Evolutionary conservation across 2,113 vertebrate genomes (phyloP).

Genomic region (Quiscalus mexicanus): DNA sequence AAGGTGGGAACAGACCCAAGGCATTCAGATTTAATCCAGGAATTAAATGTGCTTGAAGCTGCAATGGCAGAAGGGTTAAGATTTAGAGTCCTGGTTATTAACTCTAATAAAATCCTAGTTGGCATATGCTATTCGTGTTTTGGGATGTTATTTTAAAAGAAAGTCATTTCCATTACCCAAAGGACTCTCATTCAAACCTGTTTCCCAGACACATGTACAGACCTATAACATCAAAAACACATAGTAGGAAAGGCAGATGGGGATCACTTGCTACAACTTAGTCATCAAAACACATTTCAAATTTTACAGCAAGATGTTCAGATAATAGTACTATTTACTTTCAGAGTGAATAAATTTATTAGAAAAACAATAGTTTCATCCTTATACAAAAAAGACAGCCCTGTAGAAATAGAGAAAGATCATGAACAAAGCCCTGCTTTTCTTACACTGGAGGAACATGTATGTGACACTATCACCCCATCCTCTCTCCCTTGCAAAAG

Average conservation of each 20-base stretch:
- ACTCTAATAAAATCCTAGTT: background rate
- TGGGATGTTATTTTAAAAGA: background rate
- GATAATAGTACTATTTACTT: background rate
- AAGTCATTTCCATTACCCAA: background rate
- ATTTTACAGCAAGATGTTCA: background rate
- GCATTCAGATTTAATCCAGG: conserved; percentile 98
- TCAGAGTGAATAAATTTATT: background rate
- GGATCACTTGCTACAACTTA: background rate
- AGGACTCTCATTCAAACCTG: background rate
- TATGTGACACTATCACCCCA: background rate
- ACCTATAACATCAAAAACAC: background rate
- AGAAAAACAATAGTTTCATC: background rate
- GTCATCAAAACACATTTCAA: background rate
- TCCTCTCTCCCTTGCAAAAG: background rate
- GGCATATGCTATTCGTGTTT: background rate
- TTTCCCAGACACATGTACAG: background rate
- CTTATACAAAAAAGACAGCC: background rate
- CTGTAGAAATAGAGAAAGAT: background rate
- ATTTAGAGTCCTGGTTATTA: conserved; percentile 28
- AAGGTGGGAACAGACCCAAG: conserved; percentile 93
- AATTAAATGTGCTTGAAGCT: conserved; percentile 99
- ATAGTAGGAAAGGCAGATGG: background rate
- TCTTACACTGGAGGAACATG: background rate
- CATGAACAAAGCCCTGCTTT: background rate
- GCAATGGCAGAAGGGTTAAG: conserved; percentile 61